Evolutionary conservation across 2,113 vertebrate genomes (phyloP).

Genomic region (Elephantulus edwardii): DNA sequence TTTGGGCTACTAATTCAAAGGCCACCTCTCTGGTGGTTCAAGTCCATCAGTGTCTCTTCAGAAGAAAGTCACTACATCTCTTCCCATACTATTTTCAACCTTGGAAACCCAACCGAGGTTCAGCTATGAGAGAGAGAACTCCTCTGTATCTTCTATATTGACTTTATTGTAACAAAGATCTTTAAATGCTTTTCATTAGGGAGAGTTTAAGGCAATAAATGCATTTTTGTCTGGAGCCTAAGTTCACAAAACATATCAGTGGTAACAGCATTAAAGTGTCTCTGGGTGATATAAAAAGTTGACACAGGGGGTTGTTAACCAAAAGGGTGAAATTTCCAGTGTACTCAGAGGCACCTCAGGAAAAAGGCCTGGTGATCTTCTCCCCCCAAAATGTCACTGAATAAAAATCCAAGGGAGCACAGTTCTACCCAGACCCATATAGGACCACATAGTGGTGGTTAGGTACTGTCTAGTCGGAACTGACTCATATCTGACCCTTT

Average conservation of each 20-base stretch:
- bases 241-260: neutral
- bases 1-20: no score
- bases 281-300: neutral
- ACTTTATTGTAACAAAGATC: neutral
- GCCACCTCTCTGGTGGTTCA: no score
- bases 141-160: neutral
- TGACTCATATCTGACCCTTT: no score
- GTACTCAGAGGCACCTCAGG: no score
- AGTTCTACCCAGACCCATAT: neutral
- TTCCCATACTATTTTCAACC: no score
- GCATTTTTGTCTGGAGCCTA: neutral
- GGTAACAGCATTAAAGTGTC: neutral
- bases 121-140: no score
- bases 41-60: no score
- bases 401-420: neutral
- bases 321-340: no score
- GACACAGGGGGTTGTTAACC: neutral
- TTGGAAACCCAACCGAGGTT: no score
- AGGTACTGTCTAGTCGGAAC: no score
- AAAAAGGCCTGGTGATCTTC: neutral
- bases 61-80: no score
- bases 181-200: neutral
- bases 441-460: no score
- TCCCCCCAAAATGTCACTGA: neutral
- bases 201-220: neutral